Conservation (phyloP, 2,888 invertebrate species). For the Harmothoe impar region DNA sequence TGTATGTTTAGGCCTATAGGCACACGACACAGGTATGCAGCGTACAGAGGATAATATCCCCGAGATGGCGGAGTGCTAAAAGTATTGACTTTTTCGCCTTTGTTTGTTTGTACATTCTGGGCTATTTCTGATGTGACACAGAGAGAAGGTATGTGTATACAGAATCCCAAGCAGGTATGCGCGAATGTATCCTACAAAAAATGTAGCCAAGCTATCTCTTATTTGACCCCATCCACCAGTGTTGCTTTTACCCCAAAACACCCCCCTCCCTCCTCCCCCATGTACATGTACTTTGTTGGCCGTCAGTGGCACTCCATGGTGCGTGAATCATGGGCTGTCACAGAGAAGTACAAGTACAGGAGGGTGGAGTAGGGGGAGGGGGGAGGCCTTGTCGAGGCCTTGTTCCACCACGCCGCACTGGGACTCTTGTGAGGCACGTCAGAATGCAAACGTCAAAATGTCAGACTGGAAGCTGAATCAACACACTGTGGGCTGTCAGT, state of each 20-base stretch:
- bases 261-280: too few species aligned
- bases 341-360: not conserved
- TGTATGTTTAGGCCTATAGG: not conserved
- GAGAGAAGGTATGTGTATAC: too few species aligned
- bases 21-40: not conserved
- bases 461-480: constrained; percentile 1
- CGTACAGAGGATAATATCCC: not conserved
- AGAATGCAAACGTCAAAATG: constrained; percentile 28
- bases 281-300: not conserved
- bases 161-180: too few species aligned
- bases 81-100: not conserved
- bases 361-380: not conserved
- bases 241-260: too few species aligned
- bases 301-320: not conserved
- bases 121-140: too few species aligned
- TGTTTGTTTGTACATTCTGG: too few species aligned
- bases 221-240: too few species aligned
- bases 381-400: not conserved
- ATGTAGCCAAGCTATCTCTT: too few species aligned
- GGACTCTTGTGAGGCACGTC: constrained; percentile 17
- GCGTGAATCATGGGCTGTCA: not conserved
- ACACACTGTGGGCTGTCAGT: not conserved
- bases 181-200: too few species aligned
- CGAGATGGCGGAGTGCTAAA: not conserved
- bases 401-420: not conserved